Conservation (phyloP, 2,113 vertebrate genomes). For the Thunnus thynnus region DNA sequence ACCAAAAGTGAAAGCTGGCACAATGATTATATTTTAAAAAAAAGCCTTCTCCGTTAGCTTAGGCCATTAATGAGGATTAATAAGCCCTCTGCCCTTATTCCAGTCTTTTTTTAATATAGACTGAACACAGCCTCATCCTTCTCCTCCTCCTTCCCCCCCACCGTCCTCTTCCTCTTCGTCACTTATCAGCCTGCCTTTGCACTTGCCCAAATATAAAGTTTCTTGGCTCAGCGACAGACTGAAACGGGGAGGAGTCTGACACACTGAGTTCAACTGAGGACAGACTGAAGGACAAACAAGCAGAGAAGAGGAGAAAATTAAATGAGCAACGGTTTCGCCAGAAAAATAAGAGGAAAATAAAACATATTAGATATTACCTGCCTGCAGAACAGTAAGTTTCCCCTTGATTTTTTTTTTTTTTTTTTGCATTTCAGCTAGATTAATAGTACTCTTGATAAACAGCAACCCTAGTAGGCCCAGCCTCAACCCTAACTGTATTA, state of each 20-base stretch:
- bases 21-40: background rate
- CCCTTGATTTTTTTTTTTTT: background rate
- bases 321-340: background rate
- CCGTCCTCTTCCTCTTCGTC: conserved; percentile 4
- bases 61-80: background rate
- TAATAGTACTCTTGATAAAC: rapidly evolving
- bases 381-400: conserved; percentile 62
- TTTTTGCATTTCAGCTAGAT: background rate
- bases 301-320: conserved; percentile 43
- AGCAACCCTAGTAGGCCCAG: conserved; percentile 20
- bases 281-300: conserved; percentile 84
- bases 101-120: background rate
- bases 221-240: conserved; percentile 74
- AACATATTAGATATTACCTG: background rate
- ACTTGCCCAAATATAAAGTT: conserved; percentile 85
- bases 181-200: conserved; percentile 46
- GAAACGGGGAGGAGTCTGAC: conserved; percentile 76
- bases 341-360: conserved; percentile 23
- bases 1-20: background rate
- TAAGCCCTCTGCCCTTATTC: background rate
- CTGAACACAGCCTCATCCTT: background rate
- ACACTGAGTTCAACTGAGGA: conserved; percentile 68
- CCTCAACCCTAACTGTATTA: conserved; percentile 1
- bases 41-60: background rate
- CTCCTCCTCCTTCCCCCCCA: background rate